A percentile compares a stretch with the other conserved stretches of the same genome.
phyloP scores from a whole-genome alignment of 2,888 invertebrate genomes.

The Erebia ligea region DNA sequence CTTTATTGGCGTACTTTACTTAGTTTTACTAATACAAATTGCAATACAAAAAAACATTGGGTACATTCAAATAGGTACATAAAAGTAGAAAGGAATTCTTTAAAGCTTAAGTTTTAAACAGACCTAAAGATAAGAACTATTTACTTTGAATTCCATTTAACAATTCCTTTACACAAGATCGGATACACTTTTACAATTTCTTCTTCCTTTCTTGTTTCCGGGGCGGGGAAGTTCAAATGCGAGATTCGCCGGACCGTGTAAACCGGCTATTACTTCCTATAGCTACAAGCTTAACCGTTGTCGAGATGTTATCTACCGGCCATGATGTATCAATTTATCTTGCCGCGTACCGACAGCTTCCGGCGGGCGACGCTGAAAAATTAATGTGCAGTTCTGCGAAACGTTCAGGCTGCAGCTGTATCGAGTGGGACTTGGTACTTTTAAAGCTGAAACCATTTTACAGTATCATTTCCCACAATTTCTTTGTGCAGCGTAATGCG shows the following conservation, averaged over 20 bases:
- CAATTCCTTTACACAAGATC: constrained; percentile 14
- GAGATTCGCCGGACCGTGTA: constrained; percentile 13
- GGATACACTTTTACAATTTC: constrained; percentile 1
- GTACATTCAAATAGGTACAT: too few relatives aligned
- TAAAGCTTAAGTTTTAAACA: too few relatives aligned
- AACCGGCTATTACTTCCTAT: constrained; percentile 21
- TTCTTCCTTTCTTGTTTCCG: constrained; percentile 43
- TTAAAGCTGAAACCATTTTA: constrained; percentile 15
- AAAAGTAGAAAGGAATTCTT: too few relatives aligned
- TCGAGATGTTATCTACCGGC: constrained; percentile 29
- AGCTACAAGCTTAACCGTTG: constrained; percentile 29
- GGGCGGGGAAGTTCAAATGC: neutral
- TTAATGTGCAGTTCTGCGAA: constrained; percentile 23
- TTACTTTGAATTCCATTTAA: constrained; percentile 12
- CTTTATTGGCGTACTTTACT: too few relatives aligned
- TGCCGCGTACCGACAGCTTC: constrained; percentile 30
- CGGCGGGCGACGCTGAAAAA: constrained; percentile 29
- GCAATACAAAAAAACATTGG: neutral
- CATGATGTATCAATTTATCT: constrained; percentile 31
- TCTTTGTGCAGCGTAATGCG: neutral
- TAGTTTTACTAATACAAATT: too few relatives aligned
- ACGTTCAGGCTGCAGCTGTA: constrained; percentile 10
- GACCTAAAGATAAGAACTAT: too few relatives aligned
- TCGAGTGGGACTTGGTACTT: constrained; percentile 15
- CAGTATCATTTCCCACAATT: constrained; percentile 12